Conservation (phyloP, 2,113 vertebrate genomes). For the Fregetta grallaria region DNA sequence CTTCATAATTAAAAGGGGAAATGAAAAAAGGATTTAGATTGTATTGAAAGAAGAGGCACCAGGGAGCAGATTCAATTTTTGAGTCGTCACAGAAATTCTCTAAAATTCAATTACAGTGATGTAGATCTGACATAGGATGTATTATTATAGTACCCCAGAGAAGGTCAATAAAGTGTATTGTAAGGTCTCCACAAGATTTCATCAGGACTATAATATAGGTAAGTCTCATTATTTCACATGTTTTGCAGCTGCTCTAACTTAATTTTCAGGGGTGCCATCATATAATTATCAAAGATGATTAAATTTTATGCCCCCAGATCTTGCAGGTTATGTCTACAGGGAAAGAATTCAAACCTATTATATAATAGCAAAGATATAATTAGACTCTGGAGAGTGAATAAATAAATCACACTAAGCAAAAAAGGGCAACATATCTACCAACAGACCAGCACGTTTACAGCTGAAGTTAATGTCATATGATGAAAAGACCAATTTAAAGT, state of each 20-base stretch:
- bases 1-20: conserved; percentile 64
- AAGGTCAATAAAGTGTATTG: conserved; percentile 14
- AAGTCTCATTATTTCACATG: conserved; percentile 34
- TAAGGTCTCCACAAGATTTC: conserved; percentile 31
- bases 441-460: not conserved
- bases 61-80: conserved; percentile 43
- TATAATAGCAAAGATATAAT: conserved; percentile 54
- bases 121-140: conserved; percentile 22
- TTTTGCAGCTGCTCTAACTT: conserved; percentile 60
- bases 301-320: conserved; percentile 56
- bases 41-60: conserved; percentile 43
- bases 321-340: conserved; percentile 54
- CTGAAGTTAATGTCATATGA: not conserved
- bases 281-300: conserved; percentile 64
- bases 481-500: conserved; percentile 28
- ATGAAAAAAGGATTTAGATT: conserved; percentile 32
- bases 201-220: conserved; percentile 22
- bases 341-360: conserved; percentile 52
- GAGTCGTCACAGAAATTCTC: conserved; percentile 18
- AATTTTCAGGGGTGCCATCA: conserved; percentile 54
- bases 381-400: conserved; percentile 53
- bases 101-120: conserved; percentile 49
- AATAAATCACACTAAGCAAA: conserved; percentile 59
- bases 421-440: conserved; percentile 34
- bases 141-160: conserved; percentile 26